Conservation (phyloP, 2,113 vertebrate genomes). For the Phrynosoma blainvillii region DNA sequence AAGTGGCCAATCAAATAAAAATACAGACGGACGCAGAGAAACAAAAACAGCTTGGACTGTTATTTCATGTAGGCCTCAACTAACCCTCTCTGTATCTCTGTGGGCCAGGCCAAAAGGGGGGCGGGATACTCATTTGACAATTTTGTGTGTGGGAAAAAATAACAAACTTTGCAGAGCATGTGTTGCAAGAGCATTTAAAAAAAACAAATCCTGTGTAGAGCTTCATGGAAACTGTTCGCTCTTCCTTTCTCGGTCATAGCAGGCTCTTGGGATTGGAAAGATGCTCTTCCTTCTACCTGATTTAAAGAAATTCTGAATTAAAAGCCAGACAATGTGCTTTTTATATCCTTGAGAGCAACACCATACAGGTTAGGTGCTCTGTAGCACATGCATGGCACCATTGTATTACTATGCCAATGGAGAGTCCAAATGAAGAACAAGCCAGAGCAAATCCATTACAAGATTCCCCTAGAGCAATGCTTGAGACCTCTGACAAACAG, state of each 20-base stretch:
- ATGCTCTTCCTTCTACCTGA: background rate
- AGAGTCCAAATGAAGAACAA: background rate
- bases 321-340: too few species aligned
- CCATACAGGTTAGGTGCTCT: background rate
- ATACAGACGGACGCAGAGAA: background rate
- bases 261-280: background rate
- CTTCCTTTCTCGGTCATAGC: background rate
- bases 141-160: background rate
- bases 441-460: background rate
- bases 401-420: background rate
- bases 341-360: background rate
- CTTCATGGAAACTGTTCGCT: background rate
- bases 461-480: background rate
- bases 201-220: background rate
- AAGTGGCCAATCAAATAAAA: slow-evolving; percentile 28
- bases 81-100: background rate
- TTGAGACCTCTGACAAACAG: background rate
- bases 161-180: background rate
- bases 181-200: too few species aligned
- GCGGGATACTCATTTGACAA: too few species aligned
- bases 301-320: background rate
- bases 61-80: background rate
- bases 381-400: background rate
- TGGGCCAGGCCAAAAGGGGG: background rate
- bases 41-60: background rate